Evolutionary conservation across 2,113 vertebrate species (phyloP), one percentile per base, ranked within the genome.

Genomic region (Microtus pennsylvanicus): DNA sequence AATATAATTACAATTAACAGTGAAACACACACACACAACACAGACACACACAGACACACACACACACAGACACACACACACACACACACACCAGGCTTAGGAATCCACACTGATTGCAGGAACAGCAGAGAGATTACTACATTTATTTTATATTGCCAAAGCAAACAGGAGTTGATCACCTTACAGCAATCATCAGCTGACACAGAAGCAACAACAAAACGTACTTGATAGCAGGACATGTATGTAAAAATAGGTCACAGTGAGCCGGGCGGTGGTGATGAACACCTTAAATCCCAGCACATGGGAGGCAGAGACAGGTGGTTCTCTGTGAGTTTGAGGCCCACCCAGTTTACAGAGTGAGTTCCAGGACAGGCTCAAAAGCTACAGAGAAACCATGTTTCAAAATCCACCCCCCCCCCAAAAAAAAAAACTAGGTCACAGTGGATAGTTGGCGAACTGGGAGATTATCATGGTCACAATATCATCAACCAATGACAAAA

Each of bases 131-230:
- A 82, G 14, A 92, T 26, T 58, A 63, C 0, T 75, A 16, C 86
- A 82, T 28, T 89, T 17, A 42, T 70, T 55, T 74, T 86, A 4
- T 50, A 90, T 3, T 90, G 33, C 70, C 30, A 38, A 97, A 89
- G 35, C 19, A 91, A 93, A 87, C 8, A 89, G 87, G 69, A 95
- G 61, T 81, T 91, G 91, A 89, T 75, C 87, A 91, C 72, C 72
- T 92, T 55, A 88, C n/a, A 76, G 87, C 22, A 94, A 95, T n/a
- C 93, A 89, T 38, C 80, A 94, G 69, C 16, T 87, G 67, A 78
- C 45, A 95, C 33, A 87, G 21, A 93, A 65, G 28, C 30, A 86
- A n/a, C 45, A 92, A 61, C 96, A 94, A 93, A 89, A 47, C 1
- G 1, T 69, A 90, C 74, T n/a, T 89, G 74, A 38, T 89, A 81